Evolutionary conservation across 2,797 vertebrate genomes (phyloP), one percentile per base, ranked within the genome.

Genomic region (Amblyopsis hoosieri): DNA sequence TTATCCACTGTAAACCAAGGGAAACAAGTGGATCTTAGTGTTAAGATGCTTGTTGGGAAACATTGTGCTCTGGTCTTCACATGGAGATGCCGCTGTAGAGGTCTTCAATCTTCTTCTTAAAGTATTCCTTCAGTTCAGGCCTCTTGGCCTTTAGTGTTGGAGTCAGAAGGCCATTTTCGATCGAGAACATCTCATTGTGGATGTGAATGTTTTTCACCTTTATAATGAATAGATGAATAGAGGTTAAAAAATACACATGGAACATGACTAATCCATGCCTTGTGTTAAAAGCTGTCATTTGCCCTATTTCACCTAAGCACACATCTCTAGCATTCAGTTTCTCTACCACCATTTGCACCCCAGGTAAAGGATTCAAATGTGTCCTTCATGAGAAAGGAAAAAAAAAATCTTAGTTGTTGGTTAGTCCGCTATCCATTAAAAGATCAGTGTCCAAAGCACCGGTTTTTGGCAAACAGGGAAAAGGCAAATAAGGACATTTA

Each of bases 131-230:
- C 72, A 99, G 91, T 88, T 99, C 96, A 0, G 95, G 93, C 80
- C 97, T 93, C 86, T 95, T 99, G 54, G 97, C 95, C 89, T 99
- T 99, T 76, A 99, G 82, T 0, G 97, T 99, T 0, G 97, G 97
- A 0, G 97, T 99, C 91, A 99, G 89, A 86, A 99, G 93, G 82
- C 95, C 95, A 3, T 99, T 99, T 73, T 94, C 81, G 68, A 97
- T 95, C 51, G 96, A 96, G 89, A 99, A 99, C 95, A 96, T 95
- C 58, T 97, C 96, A 13, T 85, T 93, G 76, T 99, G 95, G 85
- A 98, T 84, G 83, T 96, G 92, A 91, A 99, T 94, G 85, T 96
- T 95, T 93, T 99, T 99, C 75, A 99, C 96, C 97, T 99, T 64
- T 17, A 31, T 17, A 4, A 47, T 19, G 15, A 45, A 60, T 6